phyloP scores from a whole-genome alignment of 2,113 vertebrate genomes.

The Microcebus lehilahytsara region DNA sequence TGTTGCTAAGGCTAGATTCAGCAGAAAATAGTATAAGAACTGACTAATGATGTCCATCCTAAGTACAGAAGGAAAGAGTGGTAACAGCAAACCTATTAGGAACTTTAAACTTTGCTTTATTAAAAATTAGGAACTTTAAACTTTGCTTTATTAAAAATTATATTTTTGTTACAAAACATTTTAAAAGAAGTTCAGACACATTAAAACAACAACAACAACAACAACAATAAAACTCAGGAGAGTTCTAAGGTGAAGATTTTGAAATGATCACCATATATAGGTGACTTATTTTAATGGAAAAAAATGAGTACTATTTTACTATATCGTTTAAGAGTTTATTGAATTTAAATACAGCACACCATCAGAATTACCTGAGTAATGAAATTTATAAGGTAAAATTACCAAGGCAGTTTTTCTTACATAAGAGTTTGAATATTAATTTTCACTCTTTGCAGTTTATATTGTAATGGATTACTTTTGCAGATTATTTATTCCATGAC shows the following conservation, averaged over 20 bases:
- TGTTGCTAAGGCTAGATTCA: neutral
- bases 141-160: neutral
- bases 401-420: neutral
- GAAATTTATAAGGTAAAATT: conserved; percentile 21
- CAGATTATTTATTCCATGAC: conserved; percentile 9
- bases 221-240: neutral
- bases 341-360: conserved; percentile 33
- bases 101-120: neutral
- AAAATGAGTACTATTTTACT: neutral
- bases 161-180: neutral
- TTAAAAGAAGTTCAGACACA: neutral
- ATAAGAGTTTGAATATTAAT: neutral
- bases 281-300: neutral
- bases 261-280: neutral
- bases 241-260: neutral
- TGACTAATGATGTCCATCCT: neutral
- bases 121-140: no score
- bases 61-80: neutral
- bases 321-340: conserved; percentile 24
- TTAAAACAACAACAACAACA: neutral
- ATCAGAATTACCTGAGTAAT: conserved; percentile 34
- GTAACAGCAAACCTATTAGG: neutral
- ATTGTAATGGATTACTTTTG: conserved; percentile 21
- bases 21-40: neutral
- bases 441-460: conserved; percentile 32